phyloP scores from a whole-genome alignment of 1,140 invertebrate species.

The Leptinotarsa undecemlineata region DNA sequence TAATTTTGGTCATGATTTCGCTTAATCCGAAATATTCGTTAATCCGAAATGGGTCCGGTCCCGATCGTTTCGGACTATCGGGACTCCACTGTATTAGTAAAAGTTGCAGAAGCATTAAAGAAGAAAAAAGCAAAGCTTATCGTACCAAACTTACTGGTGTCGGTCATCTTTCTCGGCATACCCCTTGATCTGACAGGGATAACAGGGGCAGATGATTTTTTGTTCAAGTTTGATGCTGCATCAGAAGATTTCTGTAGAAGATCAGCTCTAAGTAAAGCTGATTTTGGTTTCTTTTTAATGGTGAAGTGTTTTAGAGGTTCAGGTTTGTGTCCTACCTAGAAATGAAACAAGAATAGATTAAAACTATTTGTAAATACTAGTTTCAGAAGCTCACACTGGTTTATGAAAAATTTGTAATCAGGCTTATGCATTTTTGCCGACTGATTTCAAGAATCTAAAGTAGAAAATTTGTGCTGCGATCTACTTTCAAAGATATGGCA shows the following conservation, averaged over 20 bases:
- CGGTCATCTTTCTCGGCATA: conserved; percentile 95
- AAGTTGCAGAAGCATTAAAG: conserved; percentile 20
- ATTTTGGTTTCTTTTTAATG: conserved; percentile 93
- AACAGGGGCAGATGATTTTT: conserved; percentile 85
- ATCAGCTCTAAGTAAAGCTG: conserved; percentile 85
- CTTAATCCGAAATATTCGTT: too few species aligned
- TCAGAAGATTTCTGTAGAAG: conserved; percentile 89
- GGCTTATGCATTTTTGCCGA: too few species aligned
- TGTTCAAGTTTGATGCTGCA: conserved; percentile 79
- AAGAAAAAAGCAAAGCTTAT: conserved; percentile 16
- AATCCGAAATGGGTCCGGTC: too few species aligned
- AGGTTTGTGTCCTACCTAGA: conserved; percentile 65
- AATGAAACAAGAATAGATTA: background rate
- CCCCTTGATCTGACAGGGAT: conserved; percentile 89
- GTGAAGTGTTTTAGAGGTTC: conserved; percentile 87
- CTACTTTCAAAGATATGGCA: too few species aligned
- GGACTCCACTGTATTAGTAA: too few species aligned
- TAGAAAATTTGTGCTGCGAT: too few species aligned
- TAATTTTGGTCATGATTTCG: too few species aligned
- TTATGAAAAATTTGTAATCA: too few species aligned
- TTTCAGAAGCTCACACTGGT: too few species aligned
- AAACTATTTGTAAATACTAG: too few species aligned
- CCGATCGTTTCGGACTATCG: too few species aligned
- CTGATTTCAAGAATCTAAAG: too few species aligned
- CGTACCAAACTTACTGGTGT: conserved; percentile 74